These are phyloP conservation scores for Puffinus mauretanicus DNA, from an alignment of 2,113 vertebrate genomes.

Conservation along the genomic window DNA sequence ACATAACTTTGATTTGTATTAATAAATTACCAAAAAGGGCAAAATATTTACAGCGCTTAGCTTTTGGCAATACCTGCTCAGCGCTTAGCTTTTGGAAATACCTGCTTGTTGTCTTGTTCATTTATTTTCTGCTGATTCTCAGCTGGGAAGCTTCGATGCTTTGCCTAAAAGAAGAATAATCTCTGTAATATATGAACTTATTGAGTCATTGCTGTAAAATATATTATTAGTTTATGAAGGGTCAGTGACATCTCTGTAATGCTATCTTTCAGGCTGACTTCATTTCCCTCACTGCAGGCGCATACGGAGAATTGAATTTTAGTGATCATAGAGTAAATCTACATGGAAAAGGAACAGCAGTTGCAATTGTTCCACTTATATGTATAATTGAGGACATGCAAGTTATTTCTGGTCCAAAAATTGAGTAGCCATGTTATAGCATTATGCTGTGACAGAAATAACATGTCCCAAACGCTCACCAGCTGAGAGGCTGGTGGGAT, in stretches of 20 bases:
- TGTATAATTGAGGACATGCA: not conserved
- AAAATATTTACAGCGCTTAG: not conserved
- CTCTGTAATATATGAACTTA: not conserved
- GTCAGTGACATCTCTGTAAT: not conserved
- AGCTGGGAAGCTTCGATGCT: slow-evolving; percentile 74
- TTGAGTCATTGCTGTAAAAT: not conserved
- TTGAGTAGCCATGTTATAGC: not conserved
- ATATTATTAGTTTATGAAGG: not conserved
- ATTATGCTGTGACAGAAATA: not conserved
- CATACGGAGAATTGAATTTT: not conserved
- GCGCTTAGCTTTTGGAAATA: not conserved
- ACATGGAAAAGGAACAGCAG: not conserved
- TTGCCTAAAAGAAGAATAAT: slow-evolving; percentile 76
- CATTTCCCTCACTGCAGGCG: not conserved
- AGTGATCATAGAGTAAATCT: not conserved
- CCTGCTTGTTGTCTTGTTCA: slow-evolving; percentile 81
- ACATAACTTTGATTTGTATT: not conserved
- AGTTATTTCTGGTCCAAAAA: not conserved
- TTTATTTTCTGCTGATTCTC: slow-evolving; percentile 76
- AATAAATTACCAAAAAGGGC: not conserved
- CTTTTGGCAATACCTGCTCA: slow-evolving; percentile 61
- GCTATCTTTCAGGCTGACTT: not conserved
- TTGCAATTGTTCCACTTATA: not conserved
- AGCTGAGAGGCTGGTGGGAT: not conserved
- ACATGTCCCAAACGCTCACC: not conserved